These are phyloP conservation scores for Ectemnius lituratus DNA, from an alignment of 2,888 invertebrate species.

Conservation along the genomic window DNA sequence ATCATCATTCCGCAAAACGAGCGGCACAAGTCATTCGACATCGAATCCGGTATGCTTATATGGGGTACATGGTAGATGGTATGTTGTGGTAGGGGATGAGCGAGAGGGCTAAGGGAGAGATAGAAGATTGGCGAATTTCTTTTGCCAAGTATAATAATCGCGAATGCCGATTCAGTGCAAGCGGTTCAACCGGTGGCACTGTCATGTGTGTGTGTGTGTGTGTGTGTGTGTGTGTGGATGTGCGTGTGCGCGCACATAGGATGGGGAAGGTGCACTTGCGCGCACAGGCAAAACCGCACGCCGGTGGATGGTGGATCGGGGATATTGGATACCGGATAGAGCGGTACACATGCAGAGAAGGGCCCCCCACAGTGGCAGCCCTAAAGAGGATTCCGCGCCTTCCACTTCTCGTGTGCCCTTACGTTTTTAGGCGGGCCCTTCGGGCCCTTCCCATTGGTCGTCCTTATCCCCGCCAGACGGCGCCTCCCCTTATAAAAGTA, in stretches of 20 bases:
- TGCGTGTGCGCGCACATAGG: neutral
- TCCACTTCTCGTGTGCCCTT: slow-evolving; percentile 38
- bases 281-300: slow-evolving; percentile 34
- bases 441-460: slow-evolving; percentile 57
- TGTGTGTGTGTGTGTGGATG: no score
- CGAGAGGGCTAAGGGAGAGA: neutral
- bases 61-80: no score
- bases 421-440: slow-evolving; percentile 67
- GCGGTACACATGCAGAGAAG: slow-evolving; percentile 39
- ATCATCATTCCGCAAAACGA: neutral
- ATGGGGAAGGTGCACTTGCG: slow-evolving; percentile 22
- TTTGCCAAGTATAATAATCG: neutral
- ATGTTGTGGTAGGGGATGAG: neutral
- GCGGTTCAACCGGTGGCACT: slow-evolving; percentile 2
- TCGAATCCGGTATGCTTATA: neutral
- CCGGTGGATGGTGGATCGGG: slow-evolving; percentile 21
- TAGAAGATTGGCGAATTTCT: neutral
- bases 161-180: neutral
- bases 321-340: slow-evolving; percentile 7
- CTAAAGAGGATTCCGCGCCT: slow-evolving; percentile 46
- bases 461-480: slow-evolving; percentile 54
- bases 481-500: slow-evolving; percentile 31
- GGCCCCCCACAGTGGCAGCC: slow-evolving; percentile 51
- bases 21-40: neutral
- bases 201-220: neutral